Evolutionary conservation across 2,113 vertebrate species (phyloP).

Genomic region (Heteronetta atricapilla): DNA sequence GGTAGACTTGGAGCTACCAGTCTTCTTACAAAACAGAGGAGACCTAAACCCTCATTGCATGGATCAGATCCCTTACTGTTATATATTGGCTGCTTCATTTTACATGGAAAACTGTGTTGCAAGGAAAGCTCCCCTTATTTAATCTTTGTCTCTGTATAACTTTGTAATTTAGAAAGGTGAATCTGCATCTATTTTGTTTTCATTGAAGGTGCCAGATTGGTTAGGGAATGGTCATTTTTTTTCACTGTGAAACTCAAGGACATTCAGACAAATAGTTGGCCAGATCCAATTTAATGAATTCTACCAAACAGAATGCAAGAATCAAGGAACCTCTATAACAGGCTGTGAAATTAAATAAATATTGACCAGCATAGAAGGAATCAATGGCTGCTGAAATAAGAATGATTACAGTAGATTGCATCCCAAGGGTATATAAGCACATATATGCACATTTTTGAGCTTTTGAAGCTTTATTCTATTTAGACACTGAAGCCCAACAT

Average conservation of each 20-base stretch:
- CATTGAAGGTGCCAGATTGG: not conserved
- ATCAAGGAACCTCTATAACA: not conserved
- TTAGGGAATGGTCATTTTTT: not conserved
- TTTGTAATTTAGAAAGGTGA: not conserved
- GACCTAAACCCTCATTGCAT: not conserved
- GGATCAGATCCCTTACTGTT: not conserved
- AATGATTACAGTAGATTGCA: not conserved
- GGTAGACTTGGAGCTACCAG: not conserved
- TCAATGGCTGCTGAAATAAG: slow-evolving; percentile 13
- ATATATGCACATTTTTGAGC: not conserved
- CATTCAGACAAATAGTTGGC: not conserved
- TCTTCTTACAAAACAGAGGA: not conserved
- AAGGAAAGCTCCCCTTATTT: not conserved
- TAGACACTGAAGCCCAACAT: not conserved
- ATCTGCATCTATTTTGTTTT: not conserved
- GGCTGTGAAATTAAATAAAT: slow-evolving; percentile 20
- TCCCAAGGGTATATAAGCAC: not conserved
- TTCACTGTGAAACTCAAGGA: not conserved
- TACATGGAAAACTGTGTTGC: not conserved
- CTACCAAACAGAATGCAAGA: not conserved
- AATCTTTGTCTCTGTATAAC: not conserved
- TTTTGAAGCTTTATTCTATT: not conserved
- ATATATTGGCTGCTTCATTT: not conserved
- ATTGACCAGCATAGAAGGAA: slow-evolving; percentile 1
- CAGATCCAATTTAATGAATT: not conserved